Base-by-base conservation (phyloP, 2,888 invertebrate genomes). In the Drosophila greeni region DNA sequence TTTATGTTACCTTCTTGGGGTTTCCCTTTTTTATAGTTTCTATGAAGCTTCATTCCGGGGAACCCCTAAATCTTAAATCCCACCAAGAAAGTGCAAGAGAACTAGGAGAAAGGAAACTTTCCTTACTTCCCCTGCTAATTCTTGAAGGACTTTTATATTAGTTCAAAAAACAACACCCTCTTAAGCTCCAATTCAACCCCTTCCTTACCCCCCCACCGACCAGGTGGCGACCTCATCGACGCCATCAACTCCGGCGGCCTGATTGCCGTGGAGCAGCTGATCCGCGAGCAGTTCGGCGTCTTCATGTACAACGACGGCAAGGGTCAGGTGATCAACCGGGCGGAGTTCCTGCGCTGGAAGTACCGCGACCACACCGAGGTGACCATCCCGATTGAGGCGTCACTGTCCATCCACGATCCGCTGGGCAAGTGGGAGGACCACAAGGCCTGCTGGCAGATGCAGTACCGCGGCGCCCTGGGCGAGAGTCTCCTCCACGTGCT, bases 401-500 rank as follows among this genome's bases (percentile, higher is more conserved):
- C 94, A 0, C 89, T 96, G 0, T 94, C 95, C 24, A 92, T 93
- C 0, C 95, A 95, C 85, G 97, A 97, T 87, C 96, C 97, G 0
- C 90, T 97, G 24, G 94, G 95, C 39, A 95, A 95, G 85, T 96
- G 96, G 96, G 91, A 91, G 70, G 96, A 97, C 86, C 97, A 97
- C 89, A 94, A 95, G 73, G 97, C 97, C 0, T 98, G 98, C 87
- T 99, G 99, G 99, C 96, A 97, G 88, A 95, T 99, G 94, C 95
- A 96, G 84, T 96, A 96, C 86, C 91, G 99, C 12, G 99, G 99
- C 0, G 96, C 97, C 0, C 90, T 99, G 0, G 99, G 99, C 0
- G 99, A 99, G 90, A 97, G 96, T 5, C 90, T 98, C 2, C 91
- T 99, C 12, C 99, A 99, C 86, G 95, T 99, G 4, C 91, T 98